Percentiles rank a stretch among this genome's conserved stretches.
phyloP scores from a whole-genome alignment of 2,888 invertebrate species.

The Phyto melanocephala region DNA sequence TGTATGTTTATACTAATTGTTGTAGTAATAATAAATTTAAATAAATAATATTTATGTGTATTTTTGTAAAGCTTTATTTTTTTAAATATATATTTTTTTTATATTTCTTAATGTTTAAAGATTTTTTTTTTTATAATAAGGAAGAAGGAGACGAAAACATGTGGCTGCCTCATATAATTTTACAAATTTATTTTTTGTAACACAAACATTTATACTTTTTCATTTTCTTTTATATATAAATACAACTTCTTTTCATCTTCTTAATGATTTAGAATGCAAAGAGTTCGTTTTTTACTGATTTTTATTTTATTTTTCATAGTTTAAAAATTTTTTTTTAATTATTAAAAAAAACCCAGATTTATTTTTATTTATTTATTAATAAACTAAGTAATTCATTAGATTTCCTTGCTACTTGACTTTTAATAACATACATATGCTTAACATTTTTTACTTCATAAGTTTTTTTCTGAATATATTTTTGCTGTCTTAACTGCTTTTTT shows the following conservation, averaged over 20 bases:
- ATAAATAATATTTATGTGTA: slow-evolving; percentile 55
- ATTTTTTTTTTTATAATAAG: slow-evolving; percentile 40
- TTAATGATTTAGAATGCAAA: slow-evolving; percentile 20
- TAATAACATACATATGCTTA: slow-evolving; percentile 7
- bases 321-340: slow-evolving; percentile 9
- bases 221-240: slow-evolving; percentile 29
- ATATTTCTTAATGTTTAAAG: slow-evolving; percentile 48
- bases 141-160: slow-evolving; percentile 65
- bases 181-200: slow-evolving; percentile 25
- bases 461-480: background rate
- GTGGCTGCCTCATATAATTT: slow-evolving; percentile 60
- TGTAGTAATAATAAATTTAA: slow-evolving; percentile 16
- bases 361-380: slow-evolving; percentile 2
- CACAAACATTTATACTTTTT: slow-evolving; percentile 23
- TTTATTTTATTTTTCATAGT: slow-evolving; percentile 1
- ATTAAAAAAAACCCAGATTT: slow-evolving; percentile 37
- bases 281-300: background rate
- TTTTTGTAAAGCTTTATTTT: slow-evolving; percentile 63
- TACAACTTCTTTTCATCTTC: slow-evolving; percentile 50
- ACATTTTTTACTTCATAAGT: background rate
- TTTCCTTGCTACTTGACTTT: slow-evolving; percentile 1
- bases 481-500: background rate
- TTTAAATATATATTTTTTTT: slow-evolving; percentile 34
- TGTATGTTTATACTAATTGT: slow-evolving; percentile 44
- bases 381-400: slow-evolving; percentile 2